Evolutionary conservation across 2,888 invertebrate genomes (phyloP).

Genomic region (Oconnorella tubifera): DNA sequence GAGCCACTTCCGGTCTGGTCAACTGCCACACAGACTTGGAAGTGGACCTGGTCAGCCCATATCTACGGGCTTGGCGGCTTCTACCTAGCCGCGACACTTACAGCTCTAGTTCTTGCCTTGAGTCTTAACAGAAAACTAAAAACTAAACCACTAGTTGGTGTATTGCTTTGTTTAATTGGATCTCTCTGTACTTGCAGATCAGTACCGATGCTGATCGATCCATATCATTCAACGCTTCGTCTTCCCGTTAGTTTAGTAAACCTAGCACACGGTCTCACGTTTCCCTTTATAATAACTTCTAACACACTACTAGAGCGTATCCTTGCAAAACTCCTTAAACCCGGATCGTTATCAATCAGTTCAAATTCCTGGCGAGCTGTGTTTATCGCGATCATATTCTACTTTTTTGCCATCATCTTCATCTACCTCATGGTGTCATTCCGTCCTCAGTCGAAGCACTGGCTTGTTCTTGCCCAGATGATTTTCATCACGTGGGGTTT

Average conservation of each 20-base stretch:
- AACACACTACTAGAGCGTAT: slow-evolving; percentile 1
- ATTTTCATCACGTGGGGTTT: slow-evolving; percentile 14
- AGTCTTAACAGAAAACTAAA: neutral
- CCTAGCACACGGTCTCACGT: slow-evolving; percentile 4
- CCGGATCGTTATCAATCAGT: neutral
- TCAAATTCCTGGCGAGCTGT: neutral
- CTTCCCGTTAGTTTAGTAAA: no score
- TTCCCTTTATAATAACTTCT: slow-evolving; percentile 1
- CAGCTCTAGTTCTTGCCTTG: neutral
- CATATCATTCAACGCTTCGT: no score
- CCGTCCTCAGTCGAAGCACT: neutral
- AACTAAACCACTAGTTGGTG: neutral
- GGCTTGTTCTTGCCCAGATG: slow-evolving; percentile 10
- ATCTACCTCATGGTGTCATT: slow-evolving; percentile 10
- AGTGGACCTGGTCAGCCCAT: slow-evolving; percentile 8
- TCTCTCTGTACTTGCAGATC: neutral
- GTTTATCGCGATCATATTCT: neutral
- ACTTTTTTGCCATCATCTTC: slow-evolving; percentile 6
- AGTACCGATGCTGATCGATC: slow-evolving; percentile 7
- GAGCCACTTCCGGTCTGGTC: slow-evolving; percentile 12
- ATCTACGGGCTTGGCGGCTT: slow-evolving; percentile 12
- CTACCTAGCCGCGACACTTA: slow-evolving; percentile 2
- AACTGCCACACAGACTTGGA: neutral
- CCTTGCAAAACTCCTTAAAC: slow-evolving; percentile 1
- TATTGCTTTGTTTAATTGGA: slow-evolving; percentile 6